Evolutionary conservation across 2,797 vertebrate genomes (phyloP), one percentile per base, ranked within the genome.

Genomic region (Melanotaenia nigrans): DNA sequence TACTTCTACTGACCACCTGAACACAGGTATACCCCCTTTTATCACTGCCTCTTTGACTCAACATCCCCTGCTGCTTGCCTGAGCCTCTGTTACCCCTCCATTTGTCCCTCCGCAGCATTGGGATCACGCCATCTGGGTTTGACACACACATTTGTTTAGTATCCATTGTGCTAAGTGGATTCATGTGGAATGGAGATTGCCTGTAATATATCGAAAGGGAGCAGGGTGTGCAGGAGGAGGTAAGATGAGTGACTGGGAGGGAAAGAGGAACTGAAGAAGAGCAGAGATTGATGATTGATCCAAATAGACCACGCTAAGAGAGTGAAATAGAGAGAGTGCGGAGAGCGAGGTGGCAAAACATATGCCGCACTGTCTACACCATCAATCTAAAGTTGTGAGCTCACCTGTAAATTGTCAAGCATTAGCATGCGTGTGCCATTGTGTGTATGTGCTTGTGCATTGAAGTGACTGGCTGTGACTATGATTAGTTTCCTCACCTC

Each of bases 371-470:
- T 83, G 84, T 91, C 87, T 85, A 71, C 47, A 70, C 82, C 82
- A 91, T 92, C 89, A 91, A 90, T 92, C 90, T 92, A 73, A 87
- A 92, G 88, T 89, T 90, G 84, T 81, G 75, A 85, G 84, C 88
- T 91, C 84, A 90, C 88, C 90, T 92, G 85, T 76, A 89, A 84
- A 85, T 85, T 78, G 83, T 87, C 89, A 89, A 75, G 81, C 77
- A 71, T 81, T 87, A 71, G 76, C 55, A 49, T 83, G 68, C 72
- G 65, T 78, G 63, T 68, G 65, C 78, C 13, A 24, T 61, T 71
- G 24, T 57, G 56, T 83, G 78, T 72, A 59, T 73, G 24, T 67
- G 53, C 30, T 65, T 24, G 40, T 62, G 74, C 9, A 13, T 42
- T 4, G 58, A 58, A 71, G 47, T 80, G 75, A 75, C 69, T 83